Base-by-base conservation (phyloP, 2,113 vertebrate species). In the Prionailurus viverrinus region DNA sequence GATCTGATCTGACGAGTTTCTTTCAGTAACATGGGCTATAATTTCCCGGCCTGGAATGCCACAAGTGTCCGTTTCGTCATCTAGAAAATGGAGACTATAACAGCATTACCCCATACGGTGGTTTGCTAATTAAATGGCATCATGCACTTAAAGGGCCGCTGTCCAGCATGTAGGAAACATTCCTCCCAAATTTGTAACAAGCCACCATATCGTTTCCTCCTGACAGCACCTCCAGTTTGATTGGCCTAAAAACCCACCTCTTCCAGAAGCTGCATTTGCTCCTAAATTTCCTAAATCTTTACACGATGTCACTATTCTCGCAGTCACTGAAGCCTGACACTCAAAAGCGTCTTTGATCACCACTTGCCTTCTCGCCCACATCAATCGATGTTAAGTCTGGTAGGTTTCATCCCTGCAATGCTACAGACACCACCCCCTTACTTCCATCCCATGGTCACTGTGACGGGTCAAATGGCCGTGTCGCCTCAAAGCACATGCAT, bases 31-130 rank as follows among this genome's bases (percentile, higher is more conserved):
- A 55, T 10, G 7, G 88, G 41, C 1, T 58, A 55, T 82, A 76
- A 73, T 74, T 94, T 84, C 39, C 74, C 65, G 87, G 63, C 69
- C 55, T 94, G 69, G 55, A 93, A 87, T n/a, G 74, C 23, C 58
- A 88, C 55, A 86, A 27, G 89, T 36, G 19, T 91, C 80, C 76
- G 18, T 74, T 88, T 80, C 41, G n/a, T 81, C 55, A 25, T 71
- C 76, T 88, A 15, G 61, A 63, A 82, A 85, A 93, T 41, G 25
- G 33, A 58, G 53, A 82, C 53, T 27, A 16, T 18, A 9, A 3
- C 33, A 84, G 18, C 39, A 53, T 21, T 36, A 31, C 53, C 63
- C 41, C 23, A 2, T 39, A 48, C 45, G 6, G 76, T 45, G 19
- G 23, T 80, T 23, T 73, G 48, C 53, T 63, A 48, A 39, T 86